Evolutionary conservation across 2,113 vertebrate genomes (phyloP).

Genomic region (Brachirus orientalis): DNA sequence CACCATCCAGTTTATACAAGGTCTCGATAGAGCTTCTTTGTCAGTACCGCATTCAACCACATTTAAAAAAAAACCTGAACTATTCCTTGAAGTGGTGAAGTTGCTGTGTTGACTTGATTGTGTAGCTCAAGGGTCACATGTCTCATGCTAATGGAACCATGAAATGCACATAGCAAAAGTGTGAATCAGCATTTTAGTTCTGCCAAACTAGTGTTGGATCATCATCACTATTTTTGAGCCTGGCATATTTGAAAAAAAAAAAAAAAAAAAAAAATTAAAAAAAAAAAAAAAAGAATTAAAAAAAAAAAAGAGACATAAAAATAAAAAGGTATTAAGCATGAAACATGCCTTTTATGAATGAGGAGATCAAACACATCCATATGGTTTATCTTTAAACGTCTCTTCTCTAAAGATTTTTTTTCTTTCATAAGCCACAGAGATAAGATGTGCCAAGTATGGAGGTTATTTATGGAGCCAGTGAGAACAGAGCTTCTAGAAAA

Average conservation of each 20-base stretch:
- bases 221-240: neutral
- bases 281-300: no score
- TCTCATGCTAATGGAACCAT: neutral
- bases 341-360: slow-evolving; percentile 20
- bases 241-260: neutral
- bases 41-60: no score
- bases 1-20: no score
- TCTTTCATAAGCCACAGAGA: slow-evolving; percentile 45
- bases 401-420: slow-evolving; percentile 11
- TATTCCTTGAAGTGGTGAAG: no score
- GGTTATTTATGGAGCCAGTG: slow-evolving; percentile 65
- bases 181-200: no score
- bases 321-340: neutral
- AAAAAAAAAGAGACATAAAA: neutral
- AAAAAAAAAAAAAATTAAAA: neutral
- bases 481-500: slow-evolving; percentile 65
- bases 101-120: neutral
- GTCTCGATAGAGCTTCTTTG: no score
- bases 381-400: slow-evolving; percentile 29
- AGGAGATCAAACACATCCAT: slow-evolving; percentile 14
- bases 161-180: no score
- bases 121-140: neutral
- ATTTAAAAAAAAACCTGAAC: no score
- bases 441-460: slow-evolving; percentile 43
- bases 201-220: neutral